Evolutionary conservation across 2,113 vertebrate genomes (phyloP).

Genomic region (Tichodroma muraria): DNA sequence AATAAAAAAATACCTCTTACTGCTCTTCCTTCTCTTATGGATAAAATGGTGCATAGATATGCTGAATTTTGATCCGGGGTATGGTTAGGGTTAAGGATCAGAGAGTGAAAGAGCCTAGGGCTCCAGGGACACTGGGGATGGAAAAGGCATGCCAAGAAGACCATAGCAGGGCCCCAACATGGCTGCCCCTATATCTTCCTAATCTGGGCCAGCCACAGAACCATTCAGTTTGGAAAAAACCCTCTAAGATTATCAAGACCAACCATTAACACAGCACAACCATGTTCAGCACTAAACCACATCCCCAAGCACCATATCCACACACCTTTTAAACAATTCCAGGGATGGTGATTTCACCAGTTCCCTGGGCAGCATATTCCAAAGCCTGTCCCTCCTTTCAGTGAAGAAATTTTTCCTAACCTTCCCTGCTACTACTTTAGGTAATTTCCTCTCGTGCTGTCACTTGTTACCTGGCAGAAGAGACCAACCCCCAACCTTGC

Average conservation of each 20-base stretch:
- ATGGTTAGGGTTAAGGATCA: neutral
- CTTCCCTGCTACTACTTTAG: neutral
- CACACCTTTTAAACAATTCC: neutral
- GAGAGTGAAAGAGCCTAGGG: neutral
- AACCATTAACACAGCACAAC: rapidly evolving
- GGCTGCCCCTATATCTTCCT: neutral
- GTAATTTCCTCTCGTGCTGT: neutral
- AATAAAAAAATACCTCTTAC: neutral
- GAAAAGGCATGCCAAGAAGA: neutral
- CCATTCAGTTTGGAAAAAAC: neutral
- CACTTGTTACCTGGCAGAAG: neutral
- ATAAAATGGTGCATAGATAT: neutral
- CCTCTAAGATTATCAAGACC: neutral
- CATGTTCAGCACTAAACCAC: neutral
- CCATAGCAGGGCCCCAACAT: neutral
- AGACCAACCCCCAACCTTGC: neutral
- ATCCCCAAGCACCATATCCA: too few relatives aligned
- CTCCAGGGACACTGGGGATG: neutral
- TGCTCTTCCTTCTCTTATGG: neutral
- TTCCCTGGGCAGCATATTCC: neutral
- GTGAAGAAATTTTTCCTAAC: neutral
- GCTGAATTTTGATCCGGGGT: neutral
- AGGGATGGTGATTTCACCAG: neutral
- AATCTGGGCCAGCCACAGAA: neutral
- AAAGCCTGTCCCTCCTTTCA: neutral